phyloP scores from a whole-genome alignment of 2,797 vertebrate species.

The Centroberyx gerrardi region DNA sequence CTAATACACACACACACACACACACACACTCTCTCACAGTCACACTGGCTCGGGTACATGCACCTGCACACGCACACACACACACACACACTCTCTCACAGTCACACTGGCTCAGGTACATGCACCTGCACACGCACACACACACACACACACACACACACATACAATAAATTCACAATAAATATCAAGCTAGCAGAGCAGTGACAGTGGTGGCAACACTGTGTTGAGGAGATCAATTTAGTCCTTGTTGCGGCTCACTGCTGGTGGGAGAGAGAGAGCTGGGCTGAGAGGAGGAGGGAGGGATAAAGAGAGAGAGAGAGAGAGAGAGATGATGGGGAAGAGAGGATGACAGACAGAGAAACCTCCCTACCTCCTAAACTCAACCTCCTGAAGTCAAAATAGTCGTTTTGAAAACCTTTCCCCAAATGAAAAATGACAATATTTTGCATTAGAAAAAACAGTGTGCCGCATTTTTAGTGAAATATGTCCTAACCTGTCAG shows the following conservation, averaged over 20 bases:
- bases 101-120: neutral
- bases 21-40: too few species aligned
- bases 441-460: too few species aligned
- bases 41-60: neutral
- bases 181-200: constrained; percentile 30
- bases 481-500: constrained; percentile 25
- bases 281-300: neutral
- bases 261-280: constrained; percentile 2
- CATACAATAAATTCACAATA: constrained; percentile 7
- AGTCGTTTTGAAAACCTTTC: too few species aligned
- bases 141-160: constrained; percentile 2
- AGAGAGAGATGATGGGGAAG: too few species aligned
- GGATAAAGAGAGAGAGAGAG: constrained; percentile 6
- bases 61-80: constrained; percentile 13
- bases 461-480: neutral
- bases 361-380: too few species aligned
- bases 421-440: too few species aligned
- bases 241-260: constrained; percentile 38
- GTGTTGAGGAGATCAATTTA: constrained; percentile 48
- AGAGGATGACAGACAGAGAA: neutral
- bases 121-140: constrained; percentile 14
- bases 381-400: too few species aligned
- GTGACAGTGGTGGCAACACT: constrained; percentile 31
- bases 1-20: too few species aligned
- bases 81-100: neutral